Base-by-base conservation (phyloP, 2,888 invertebrate genomes). In the Drosophila barbarae region DNA sequence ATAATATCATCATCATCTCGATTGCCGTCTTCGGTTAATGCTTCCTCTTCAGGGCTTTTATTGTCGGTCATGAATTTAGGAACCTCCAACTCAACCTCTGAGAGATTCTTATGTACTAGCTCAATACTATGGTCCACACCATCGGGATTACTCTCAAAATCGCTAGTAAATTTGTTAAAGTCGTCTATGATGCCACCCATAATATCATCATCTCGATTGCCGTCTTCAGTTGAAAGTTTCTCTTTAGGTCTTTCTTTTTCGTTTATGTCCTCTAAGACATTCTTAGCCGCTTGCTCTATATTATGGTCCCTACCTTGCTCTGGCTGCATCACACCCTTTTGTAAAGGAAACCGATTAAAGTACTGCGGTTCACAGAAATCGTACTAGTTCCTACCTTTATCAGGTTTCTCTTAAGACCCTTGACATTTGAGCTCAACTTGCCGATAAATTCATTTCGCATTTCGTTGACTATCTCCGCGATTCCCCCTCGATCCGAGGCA, bases 341-440 rank as follows among this genome's bases (percentile, higher is more conserved):
- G 28, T 5, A 36, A 15, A 8, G 1, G 21, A 15, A n/a, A 1
- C 35, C n/a, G 1, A 8, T n/a, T 36, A 10, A 4, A 8, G 9
- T 12, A 7, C 10, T 9, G 6, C 2, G 1, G 12, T 21, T n/a
- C 2, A 8, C 2, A n/a, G 12, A 36, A 7, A 8, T 9, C 5
- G 0, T 4, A 7, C 3, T 7, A 9, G 15, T 10, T 23, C 15
- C 10, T 49, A 78, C 82, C 67, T 81, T 49, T 3, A 39, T 47
- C 0, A 75, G 46, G 6, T 64, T 30, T 10, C 47, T 60, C 23
- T 44, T 69, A 0, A 51, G 47, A n/a, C 34, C 63, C 8, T 42
- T 39, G 1, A 28, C 9, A 15, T 41, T 46, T 1, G 52, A 39
- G 13, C 15, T 54, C 10, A 58, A 21, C 26, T 58, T 56, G 6